A percentile compares a stretch with the other conserved stretches of the same genome.
Conservation (phyloP, 2,797 vertebrate species). For the Vultur gryphus region DNA sequence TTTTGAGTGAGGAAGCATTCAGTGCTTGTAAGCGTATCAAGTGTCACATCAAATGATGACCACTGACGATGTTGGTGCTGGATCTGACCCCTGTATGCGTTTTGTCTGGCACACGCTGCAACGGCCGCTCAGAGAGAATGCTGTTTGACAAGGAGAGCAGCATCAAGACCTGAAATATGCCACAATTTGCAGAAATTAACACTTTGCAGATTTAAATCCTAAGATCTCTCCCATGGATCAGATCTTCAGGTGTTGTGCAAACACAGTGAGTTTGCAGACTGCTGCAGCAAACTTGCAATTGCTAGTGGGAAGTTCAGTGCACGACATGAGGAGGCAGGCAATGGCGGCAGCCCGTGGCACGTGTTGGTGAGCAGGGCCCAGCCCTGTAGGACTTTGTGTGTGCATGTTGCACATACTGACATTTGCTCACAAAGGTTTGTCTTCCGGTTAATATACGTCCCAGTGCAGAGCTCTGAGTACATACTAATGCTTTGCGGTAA, state of each 20-base stretch:
- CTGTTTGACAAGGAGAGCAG: not conserved
- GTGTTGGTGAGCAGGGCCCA: not conserved
- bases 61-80: not conserved
- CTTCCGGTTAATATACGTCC: not conserved
- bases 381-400: not conserved
- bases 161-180: not conserved
- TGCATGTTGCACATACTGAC: not conserved
- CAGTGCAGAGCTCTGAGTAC: not conserved
- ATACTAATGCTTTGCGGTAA: not conserved
- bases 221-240: not conserved
- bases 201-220: not conserved
- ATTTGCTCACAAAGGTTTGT: not conserved
- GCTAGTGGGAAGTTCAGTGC: not conserved
- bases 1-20: not conserved
- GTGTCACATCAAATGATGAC: not conserved
- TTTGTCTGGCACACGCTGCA: not conserved
- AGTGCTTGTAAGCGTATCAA: rapidly evolving
- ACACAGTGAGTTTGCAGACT: not conserved
- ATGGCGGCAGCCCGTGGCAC: rapidly evolving
- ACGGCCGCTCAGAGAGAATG: not conserved
- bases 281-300: not conserved
- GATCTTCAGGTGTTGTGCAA: not conserved
- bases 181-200: not conserved
- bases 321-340: not conserved
- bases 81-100: not conserved